A percentile compares a stretch with the other conserved stretches of the same genome.
Conservation (phyloP, 2,888 invertebrate genomes). For the Drosophila sordidapex region DNA sequence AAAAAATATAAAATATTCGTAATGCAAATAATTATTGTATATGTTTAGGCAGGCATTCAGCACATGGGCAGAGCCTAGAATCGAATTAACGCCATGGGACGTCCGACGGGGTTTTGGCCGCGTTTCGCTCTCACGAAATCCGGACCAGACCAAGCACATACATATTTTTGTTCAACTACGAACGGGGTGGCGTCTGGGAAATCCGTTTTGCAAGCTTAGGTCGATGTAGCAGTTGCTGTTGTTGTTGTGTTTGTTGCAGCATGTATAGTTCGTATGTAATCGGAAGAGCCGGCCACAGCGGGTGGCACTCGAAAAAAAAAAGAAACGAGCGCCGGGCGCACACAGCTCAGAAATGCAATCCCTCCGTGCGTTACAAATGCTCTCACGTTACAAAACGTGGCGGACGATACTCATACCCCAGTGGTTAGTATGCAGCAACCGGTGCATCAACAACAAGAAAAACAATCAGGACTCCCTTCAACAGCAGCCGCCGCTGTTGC, state of each 20-base stretch:
- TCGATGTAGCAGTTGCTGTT: conserved; percentile 30
- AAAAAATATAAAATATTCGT: conserved; percentile 1
- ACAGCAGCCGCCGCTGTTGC: conserved; percentile 24
- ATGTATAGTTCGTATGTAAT: conserved; percentile 62
- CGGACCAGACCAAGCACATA: conserved; percentile 34
- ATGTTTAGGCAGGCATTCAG: conserved; percentile 56
- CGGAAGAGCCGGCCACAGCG: conserved; percentile 76
- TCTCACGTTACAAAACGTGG: conserved; percentile 76
- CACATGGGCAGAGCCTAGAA: conserved; percentile 56
- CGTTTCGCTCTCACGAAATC: conserved; percentile 67
- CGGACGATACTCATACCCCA: conserved; percentile 21
- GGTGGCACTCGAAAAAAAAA: conserved; percentile 62
- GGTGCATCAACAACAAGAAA: conserved; percentile 22
- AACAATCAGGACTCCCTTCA: conserved; percentile 15
- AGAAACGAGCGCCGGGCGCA: conserved; percentile 39
- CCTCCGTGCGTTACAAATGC: conserved; percentile 68
- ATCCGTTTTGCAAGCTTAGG: conserved; percentile 49
- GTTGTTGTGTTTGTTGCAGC: conserved; percentile 35
- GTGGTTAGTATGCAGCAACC: conserved; percentile 10
- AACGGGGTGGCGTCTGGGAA: conserved; percentile 75
- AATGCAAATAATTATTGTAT: conserved; percentile 80
- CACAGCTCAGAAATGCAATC: conserved; percentile 36
- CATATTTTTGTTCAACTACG: conserved; percentile 33
- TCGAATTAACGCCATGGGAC: conserved; percentile 74
- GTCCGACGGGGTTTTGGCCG: conserved; percentile 33